phyloP scores from a whole-genome alignment of 2,888 invertebrate species.

The Ectemnius lituratus region DNA sequence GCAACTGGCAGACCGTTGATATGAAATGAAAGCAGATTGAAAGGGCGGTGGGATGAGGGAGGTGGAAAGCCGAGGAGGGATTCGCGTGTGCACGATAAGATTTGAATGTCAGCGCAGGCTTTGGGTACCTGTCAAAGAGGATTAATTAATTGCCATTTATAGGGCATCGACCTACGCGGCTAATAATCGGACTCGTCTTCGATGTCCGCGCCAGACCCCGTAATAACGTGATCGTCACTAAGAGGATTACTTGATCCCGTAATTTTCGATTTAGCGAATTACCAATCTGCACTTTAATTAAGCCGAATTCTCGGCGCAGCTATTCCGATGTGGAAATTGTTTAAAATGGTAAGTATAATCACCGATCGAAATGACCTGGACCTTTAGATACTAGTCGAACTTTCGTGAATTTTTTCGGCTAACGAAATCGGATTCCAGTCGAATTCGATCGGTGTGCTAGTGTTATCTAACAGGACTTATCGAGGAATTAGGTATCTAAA shows the following conservation, averaged over 20 bases:
- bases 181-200: constrained; percentile 36
- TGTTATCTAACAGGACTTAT: too few species aligned
- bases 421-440: too few species aligned
- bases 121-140: constrained; percentile 29
- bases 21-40: background rate
- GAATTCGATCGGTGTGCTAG: too few species aligned
- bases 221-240: constrained; percentile 35
- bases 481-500: too few species aligned
- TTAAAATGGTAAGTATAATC: constrained; percentile 1
- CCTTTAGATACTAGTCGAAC: background rate
- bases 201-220: constrained; percentile 1
- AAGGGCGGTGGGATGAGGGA: background rate
- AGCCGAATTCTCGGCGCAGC: constrained; percentile 20
- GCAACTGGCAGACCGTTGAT: constrained; percentile 3
- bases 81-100: constrained; percentile 12
- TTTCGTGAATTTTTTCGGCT: too few species aligned
- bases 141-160: constrained; percentile 43
- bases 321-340: background rate
- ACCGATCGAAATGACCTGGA: background rate
- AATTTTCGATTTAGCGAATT: constrained; percentile 46
- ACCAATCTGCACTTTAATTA: constrained; percentile 38
- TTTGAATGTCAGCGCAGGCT: constrained; percentile 31
- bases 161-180: constrained; percentile 23
- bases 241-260: constrained; percentile 45
- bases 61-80: background rate